Percentiles rank a stretch among this genome's conserved stretches.
phyloP scores from a whole-genome alignment of 2,113 vertebrate genomes.

The Stictonetta naevosa region DNA sequence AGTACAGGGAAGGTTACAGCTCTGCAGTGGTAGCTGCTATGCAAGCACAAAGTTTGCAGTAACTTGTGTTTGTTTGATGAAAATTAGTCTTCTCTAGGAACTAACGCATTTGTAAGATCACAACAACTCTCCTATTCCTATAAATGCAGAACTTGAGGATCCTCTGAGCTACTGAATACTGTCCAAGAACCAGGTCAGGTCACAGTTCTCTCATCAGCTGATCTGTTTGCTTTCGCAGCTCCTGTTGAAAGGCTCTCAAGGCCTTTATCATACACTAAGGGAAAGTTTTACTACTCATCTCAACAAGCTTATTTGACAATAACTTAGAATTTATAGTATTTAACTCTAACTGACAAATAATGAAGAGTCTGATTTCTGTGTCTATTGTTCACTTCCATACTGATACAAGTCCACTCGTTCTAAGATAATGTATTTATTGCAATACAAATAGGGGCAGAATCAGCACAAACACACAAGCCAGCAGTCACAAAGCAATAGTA shows the following conservation, averaged over 20 bases:
- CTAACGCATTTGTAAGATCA: not conserved
- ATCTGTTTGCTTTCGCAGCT: not conserved
- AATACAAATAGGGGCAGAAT: not conserved
- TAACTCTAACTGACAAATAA: not conserved
- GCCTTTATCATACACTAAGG: not conserved
- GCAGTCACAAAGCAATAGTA: not conserved
- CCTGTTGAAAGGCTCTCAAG: not conserved
- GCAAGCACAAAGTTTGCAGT: not conserved
- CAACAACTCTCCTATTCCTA: not conserved
- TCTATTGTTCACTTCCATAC: not conserved
- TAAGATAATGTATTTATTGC: not conserved
- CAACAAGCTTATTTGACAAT: not conserved
- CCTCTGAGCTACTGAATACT: not conserved
- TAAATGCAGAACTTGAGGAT: not conserved
- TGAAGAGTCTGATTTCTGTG: not conserved
- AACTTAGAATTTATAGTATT: no score
- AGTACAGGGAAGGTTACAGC: not conserved
- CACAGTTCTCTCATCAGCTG: not conserved
- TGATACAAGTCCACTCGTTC: not conserved
- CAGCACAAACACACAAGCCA: fast-evolving
- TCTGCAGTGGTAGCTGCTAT: not conserved
- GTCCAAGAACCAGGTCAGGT: not conserved
- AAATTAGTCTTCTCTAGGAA: not conserved
- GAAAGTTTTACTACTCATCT: not conserved
- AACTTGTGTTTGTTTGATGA: not conserved